Evolutionary conservation across 1,140 invertebrate species (phyloP), one percentile per base, ranked within the genome.

Genomic region (Temnothorax nylanderi): DNA sequence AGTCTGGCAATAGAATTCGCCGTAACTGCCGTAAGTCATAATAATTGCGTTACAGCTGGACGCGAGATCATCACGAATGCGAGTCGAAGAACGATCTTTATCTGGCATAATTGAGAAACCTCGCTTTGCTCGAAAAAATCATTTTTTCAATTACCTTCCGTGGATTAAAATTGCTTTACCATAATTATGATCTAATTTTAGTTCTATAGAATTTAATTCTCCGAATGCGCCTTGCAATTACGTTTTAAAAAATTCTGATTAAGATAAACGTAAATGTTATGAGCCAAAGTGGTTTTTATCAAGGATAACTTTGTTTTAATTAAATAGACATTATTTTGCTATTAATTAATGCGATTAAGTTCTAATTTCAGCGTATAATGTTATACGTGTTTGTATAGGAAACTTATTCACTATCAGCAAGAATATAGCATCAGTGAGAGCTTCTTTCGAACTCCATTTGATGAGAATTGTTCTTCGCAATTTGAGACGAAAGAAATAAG

Each of bases 41-140:
- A 81, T 69, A 71, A 81, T 69, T 56, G 78, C 49, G 64, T 81
- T 81, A 81, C 26, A 64, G 16, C 10, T 49, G 44, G 44, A 72
- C 1, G 18, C 16, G 65, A 18, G 34, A 13, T 44, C 13, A 34
- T 51, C 49, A 44, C 21, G 78, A 62, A 16, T 44, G 56, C 21
- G 18, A 71, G 21, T 10, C 47, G 13, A 69, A 56, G 34, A 56
- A 2, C 16, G 64, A 81, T 69, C 16, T 81, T 80, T 58, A 56
- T 81, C 78, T 3, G 37, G 3, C 37, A n/a, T 32, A 44, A 81
- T 71, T 16, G 49, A n/a, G 21, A 69, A 58, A 44, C n/a, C 37
- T 56, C 11, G 1, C 18, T 41, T 56, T 32, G 13, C n/a, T 32
- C 4, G 49, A 71, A 44, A 56, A 81, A n/a, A 26, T 81, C 26